Evolutionary conservation across 2,797 vertebrate species (phyloP), one percentile per base, ranked within the genome.

Genomic region (Crocidura indochinensis): DNA sequence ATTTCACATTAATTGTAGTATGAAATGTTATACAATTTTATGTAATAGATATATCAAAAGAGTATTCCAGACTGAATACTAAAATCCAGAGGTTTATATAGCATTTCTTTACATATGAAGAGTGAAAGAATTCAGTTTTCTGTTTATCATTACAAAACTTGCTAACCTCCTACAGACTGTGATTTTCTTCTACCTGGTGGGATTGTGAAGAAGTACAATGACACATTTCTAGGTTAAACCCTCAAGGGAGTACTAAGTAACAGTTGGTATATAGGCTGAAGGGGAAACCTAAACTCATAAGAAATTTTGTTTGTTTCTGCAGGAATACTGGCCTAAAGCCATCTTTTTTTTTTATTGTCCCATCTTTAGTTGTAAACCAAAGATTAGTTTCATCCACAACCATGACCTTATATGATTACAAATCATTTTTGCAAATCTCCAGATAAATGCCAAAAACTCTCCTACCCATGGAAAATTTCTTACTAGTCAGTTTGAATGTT

Each of bases 361-460:
- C 15, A 12, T 74, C 44, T 91, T 84, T 82, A 72, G 72, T 90
- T 92, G 51, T 53, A 82, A 94, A 71, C 19, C 46, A 12, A 4
- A 6, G 4, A 2, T n/a, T 84, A 44, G 20, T 91, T 84, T 24
- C 56, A 60, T 24, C 7, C 11, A 83, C 64, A 86, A 74, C 6
- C 38, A 77, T 31, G 9, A 74, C 80, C 20, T 79, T 91, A 84
- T 26, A 83, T 26, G 22, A 71, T 86, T 91, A 20, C 3, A 92
- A 80, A 77, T 8, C 14, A 91, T 19, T 46, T 91, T 91, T 81
- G 4, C 46, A 85, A 90, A 51, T 19, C 56, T 93, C 26, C 46
- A 84, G 44, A 67, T 72, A 76, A 22, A 53, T 44, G n/a, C 15
- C 51, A 8, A 72, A 79, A 72, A 2, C 11, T 56, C 38, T 88